phyloP scores from a whole-genome alignment of 2,797 vertebrate genomes.

The Halcyon smyrnensis region DNA sequence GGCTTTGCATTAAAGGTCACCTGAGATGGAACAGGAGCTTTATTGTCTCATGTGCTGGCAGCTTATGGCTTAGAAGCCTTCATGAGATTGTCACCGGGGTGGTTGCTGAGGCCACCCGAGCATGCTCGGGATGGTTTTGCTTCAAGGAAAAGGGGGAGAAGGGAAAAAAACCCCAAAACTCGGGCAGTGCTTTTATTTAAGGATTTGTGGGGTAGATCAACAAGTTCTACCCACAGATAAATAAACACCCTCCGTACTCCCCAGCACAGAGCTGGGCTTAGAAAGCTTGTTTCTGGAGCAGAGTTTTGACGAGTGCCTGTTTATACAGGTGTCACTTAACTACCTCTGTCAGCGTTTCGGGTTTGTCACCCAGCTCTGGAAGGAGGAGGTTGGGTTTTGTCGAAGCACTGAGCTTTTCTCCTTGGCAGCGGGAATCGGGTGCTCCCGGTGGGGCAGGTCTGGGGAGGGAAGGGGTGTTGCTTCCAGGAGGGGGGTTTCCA shows the following conservation, averaged over 20 bases:
- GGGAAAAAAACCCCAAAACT: not conserved
- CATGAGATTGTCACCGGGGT: not conserved
- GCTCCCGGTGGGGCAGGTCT: not conserved
- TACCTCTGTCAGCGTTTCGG: not conserved
- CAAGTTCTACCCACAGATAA: not conserved
- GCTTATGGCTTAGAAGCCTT: not conserved
- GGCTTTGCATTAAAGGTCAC: conserved; percentile 65
- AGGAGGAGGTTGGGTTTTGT: not conserved
- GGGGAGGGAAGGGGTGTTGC: not conserved
- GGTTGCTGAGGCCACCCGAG: not conserved
- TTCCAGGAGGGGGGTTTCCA: not conserved
- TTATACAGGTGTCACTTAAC: conserved; percentile 52
- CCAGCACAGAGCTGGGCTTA: conserved; percentile 9
- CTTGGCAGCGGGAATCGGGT: not conserved
- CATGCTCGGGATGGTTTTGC: not conserved
- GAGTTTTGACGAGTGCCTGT: conserved; percentile 36
- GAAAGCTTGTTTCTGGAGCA: conserved; percentile 32
- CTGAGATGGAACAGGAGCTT: conserved; percentile 51
- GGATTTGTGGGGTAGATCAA: conserved; percentile 10
- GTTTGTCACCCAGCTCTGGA: conserved; percentile 12
- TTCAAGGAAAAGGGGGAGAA: not conserved
- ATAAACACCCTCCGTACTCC: not conserved
- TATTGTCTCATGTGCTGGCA: not conserved
- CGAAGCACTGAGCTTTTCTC: not conserved
- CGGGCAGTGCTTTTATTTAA: conserved; percentile 9